Percentiles rank a stretch among this genome's conserved stretches.
Conservation (phyloP, 2,113 vertebrate genomes). For the Pycnonotus jocosus region DNA sequence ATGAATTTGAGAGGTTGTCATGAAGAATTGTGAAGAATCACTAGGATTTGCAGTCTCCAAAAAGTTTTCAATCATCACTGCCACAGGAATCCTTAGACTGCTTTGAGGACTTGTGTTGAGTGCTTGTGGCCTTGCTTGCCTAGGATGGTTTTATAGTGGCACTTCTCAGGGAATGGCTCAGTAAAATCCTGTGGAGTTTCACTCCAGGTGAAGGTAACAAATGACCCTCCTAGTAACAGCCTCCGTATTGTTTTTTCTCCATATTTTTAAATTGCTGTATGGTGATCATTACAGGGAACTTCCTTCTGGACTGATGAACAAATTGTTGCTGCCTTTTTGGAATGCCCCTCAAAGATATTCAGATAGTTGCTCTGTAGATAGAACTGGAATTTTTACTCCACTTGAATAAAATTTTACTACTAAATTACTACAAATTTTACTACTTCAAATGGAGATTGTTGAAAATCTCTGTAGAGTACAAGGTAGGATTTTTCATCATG, state of each 20-base stretch:
- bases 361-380: not conserved
- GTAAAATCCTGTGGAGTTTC: not conserved
- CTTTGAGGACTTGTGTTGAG: not conserved
- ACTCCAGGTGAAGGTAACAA: not conserved
- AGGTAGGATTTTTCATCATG: not conserved
- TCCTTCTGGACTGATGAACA: not conserved
- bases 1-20: not conserved
- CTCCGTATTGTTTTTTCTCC: not conserved
- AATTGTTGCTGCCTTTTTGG: not conserved
- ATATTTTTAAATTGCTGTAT: not conserved
- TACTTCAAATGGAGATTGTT: not conserved
- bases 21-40: not conserved
- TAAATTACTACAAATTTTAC: not conserved
- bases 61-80: not conserved
- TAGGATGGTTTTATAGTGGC: not conserved
- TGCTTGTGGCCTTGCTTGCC: not conserved
- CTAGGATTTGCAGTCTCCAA: not conserved
- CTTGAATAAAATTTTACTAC: not conserved
- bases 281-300: not conserved
- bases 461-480: not conserved
- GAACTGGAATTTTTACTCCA: not conserved
- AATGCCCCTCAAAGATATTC: not conserved
- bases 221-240: not conserved
- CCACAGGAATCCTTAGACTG: not conserved
- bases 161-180: not conserved